Evolutionary conservation across 2,797 vertebrate genomes (phyloP).

Genomic region (Sternotherus odoratus): DNA sequence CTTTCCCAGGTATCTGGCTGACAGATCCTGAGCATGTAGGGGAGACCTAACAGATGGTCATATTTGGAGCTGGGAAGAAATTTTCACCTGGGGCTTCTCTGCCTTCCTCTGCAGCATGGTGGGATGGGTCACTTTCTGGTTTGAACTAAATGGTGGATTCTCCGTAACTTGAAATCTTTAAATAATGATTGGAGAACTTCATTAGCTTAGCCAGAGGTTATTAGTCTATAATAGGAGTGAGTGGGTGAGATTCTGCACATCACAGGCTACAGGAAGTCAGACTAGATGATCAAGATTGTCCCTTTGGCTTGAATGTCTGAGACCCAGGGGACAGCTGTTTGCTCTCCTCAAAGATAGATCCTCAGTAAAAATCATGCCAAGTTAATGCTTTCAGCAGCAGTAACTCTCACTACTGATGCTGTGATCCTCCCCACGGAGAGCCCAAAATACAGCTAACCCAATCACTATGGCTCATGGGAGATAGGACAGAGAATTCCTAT

Average conservation of each 20-base stretch:
- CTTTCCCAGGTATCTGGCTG: too few species aligned
- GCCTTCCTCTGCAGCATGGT: too few species aligned
- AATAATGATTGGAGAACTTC: not conserved
- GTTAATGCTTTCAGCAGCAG: not conserved
- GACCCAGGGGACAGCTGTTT: not conserved
- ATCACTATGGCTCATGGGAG: not conserved
- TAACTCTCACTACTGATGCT: not conserved
- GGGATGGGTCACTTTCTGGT: not conserved
- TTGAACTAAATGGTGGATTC: not conserved
- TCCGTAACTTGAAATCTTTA: not conserved
- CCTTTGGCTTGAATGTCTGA: not conserved
- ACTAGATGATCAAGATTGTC: not conserved
- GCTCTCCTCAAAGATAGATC: not conserved
- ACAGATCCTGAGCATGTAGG: too few species aligned
- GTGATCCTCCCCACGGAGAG: not conserved
- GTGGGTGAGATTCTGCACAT: not conserved
- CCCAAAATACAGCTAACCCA: slow-evolving; percentile 11
- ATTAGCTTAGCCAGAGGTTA: not conserved
- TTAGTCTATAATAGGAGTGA: not conserved
- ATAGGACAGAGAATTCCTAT: not conserved
- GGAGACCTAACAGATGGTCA: too few species aligned
- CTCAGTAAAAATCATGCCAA: not conserved
- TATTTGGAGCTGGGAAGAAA: too few species aligned
- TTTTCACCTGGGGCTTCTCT: too few species aligned
- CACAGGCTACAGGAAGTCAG: not conserved